Conservation (phyloP, 2,888 invertebrate genomes). For the Scelioninae gen. 2 region DNA sequence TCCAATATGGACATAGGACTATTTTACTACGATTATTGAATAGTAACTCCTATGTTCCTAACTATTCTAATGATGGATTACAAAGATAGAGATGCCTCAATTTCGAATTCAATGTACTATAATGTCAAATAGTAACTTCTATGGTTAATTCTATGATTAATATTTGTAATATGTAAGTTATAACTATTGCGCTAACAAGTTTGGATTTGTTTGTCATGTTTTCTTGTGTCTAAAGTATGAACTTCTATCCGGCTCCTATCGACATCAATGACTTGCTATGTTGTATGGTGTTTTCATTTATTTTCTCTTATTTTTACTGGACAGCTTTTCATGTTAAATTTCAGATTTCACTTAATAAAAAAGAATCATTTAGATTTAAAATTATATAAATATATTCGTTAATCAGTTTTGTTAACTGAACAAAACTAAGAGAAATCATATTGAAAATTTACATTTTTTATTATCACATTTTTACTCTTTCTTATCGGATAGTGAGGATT, state of each 20-base stretch:
- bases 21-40: conserved; percentile 60
- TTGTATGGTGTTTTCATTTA: conserved; percentile 23
- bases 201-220: conserved; percentile 47
- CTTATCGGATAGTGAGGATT: too few species aligned
- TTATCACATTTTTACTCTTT: too few species aligned
- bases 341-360: too few species aligned
- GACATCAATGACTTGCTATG: conserved; percentile 10
- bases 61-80: conserved; percentile 59
- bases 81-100: conserved; percentile 56
- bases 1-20: conserved; percentile 62
- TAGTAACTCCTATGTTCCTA: conserved; percentile 55
- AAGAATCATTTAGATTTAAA: too few species aligned
- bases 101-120: conserved; percentile 52
- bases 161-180: conserved; percentile 32
- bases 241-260: conserved; percentile 22
- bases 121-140: conserved; percentile 40
- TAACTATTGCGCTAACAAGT: conserved; percentile 52
- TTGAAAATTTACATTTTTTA: too few species aligned
- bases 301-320: conserved; percentile 4
- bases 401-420: too few species aligned
- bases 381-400: too few species aligned
- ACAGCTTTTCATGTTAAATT: not conserved
- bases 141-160: conserved; percentile 47
- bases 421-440: too few species aligned
- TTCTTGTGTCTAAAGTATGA: conserved; percentile 41